Evolutionary conservation across 2,113 vertebrate genomes (phyloP).

Genomic region (Callocephalon fimbriatum): DNA sequence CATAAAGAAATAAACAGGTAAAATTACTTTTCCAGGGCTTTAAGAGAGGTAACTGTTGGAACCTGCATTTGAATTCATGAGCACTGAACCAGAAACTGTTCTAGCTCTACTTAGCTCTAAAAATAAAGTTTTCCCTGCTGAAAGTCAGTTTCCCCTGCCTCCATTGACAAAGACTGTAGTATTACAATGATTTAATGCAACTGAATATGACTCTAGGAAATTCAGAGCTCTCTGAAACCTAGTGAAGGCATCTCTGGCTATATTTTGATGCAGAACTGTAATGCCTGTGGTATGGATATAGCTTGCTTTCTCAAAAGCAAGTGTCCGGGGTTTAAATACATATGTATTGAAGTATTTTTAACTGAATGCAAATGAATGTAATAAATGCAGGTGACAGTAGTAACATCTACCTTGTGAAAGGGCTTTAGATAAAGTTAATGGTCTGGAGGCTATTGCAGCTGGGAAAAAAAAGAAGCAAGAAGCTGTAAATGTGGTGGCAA

Average conservation of each 20-base stretch:
- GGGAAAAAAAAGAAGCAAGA: neutral
- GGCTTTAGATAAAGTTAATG: neutral
- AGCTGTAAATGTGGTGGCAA: neutral
- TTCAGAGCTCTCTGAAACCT: neutral
- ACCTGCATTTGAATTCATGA: neutral
- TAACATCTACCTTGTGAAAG: neutral
- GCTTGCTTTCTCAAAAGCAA: neutral
- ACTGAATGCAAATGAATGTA: neutral
- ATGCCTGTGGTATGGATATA: neutral
- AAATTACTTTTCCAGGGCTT: neutral
- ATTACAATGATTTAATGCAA: neutral
- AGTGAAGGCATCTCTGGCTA: neutral
- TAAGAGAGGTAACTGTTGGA: neutral
- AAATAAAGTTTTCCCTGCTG: neutral
- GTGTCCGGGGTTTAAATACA: neutral
- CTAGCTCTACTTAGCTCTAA: neutral
- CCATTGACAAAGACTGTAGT: neutral
- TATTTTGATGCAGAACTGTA: neutral
- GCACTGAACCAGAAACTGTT: neutral
- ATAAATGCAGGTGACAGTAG: neutral
- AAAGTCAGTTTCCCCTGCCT: neutral
- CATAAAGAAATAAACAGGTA: neutral
- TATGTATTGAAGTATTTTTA: neutral
- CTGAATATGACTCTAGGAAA: neutral
- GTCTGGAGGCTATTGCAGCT: neutral